A percentile compares a stretch with the other conserved stretches of the same genome.
These are phyloP conservation scores for Bombylius major DNA, from an alignment of 2,888 invertebrate genomes.

Conservation along the genomic window DNA sequence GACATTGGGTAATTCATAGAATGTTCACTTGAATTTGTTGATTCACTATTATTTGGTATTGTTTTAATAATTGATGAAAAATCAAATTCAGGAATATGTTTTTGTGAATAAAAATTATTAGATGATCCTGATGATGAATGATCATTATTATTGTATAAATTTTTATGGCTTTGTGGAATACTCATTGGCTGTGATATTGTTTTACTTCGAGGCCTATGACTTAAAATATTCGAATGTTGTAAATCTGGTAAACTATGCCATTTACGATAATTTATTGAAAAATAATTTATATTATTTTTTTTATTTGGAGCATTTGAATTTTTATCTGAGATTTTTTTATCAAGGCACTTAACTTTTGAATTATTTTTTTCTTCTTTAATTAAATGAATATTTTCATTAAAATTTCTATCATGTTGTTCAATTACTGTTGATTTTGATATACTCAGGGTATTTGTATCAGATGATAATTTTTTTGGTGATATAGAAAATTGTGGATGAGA, in stretches of 20 bases:
- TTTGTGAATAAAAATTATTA: too few species aligned
- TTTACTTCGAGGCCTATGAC: constrained; percentile 18
- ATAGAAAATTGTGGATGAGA: constrained; percentile 44
- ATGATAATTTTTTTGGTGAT: constrained; percentile 13
- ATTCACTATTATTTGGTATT: constrained; percentile 5
- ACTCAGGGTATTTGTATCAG: neutral
- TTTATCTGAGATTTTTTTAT: too few species aligned
- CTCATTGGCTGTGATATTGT: constrained; percentile 26
- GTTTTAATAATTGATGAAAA: constrained; percentile 10
- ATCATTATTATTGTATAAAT: neutral
- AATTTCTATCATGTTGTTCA: neutral
- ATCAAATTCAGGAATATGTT: neutral
- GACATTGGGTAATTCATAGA: too few species aligned
- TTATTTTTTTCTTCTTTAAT: too few species aligned
- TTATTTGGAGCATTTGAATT: neutral
- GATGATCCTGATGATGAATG: too few species aligned
- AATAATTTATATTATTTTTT: neutral
- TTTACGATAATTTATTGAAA: constrained; percentile 16
- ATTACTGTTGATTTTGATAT: neutral
- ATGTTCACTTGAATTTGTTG: neutral
- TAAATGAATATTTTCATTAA: too few species aligned
- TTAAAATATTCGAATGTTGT: constrained; percentile 15
- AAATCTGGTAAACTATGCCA: constrained; percentile 37
- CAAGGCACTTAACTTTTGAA: too few species aligned
- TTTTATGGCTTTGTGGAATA: constrained; percentile 19